Percentiles rank a stretch among this genome's conserved stretches.
Conservation (phyloP, 2,888 invertebrate species). For the Ophion slaviceki region DNA sequence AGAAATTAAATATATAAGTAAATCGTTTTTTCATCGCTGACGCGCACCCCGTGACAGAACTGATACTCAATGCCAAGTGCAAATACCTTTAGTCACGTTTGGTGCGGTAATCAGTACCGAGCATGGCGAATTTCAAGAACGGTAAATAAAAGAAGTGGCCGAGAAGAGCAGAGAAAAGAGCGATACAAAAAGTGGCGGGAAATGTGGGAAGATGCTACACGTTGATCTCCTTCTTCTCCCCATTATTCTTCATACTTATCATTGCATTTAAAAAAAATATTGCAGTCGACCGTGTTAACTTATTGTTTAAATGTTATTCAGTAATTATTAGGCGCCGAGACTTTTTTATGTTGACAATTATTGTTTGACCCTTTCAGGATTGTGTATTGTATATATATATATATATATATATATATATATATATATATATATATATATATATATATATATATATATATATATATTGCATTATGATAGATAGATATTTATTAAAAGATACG, state of each 20-base stretch:
- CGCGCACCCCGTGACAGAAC: constrained; percentile 22
- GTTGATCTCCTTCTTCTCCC: constrained; percentile 11
- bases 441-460: no score
- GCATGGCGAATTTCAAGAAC: constrained; percentile 74
- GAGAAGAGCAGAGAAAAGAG: constrained; percentile 5
- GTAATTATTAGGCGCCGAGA: no score
- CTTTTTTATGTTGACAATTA: no score
- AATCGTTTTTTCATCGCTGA: neutral
- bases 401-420: no score
- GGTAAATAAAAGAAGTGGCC: constrained; percentile 37
- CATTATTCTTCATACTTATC: constrained; percentile 44
- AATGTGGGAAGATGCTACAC: constrained; percentile 38
- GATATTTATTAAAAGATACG: no score
- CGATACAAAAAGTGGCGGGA: constrained; percentile 2
- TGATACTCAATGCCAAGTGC: constrained; percentile 67
- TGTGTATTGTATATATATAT: no score
- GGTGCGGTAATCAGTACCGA: constrained; percentile 69
- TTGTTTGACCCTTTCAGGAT: neutral
- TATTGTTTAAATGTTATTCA: no score
- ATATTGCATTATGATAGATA: no score
- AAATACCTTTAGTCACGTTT: constrained; percentile 69
- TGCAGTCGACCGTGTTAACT: no score
- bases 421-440: no score
- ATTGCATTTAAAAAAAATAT: neutral
- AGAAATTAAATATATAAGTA: neutral